These are phyloP conservation scores for Phoeniculus purpureus DNA, from an alignment of 2,797 vertebrate genomes.

Conservation along the genomic window DNA sequence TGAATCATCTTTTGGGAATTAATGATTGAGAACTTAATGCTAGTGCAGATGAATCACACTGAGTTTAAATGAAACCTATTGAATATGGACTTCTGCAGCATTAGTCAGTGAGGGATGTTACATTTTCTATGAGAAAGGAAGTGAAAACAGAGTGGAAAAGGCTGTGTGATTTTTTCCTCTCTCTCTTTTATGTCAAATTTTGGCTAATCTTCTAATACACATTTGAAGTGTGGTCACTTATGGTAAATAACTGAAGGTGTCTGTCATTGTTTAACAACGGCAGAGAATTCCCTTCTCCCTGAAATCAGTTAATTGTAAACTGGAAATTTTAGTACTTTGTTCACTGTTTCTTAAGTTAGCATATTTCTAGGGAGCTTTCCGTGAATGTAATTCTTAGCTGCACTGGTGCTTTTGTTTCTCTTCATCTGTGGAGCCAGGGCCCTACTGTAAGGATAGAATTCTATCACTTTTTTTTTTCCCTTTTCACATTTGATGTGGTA, in stretches of 20 bases:
- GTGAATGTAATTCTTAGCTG: conserved; percentile 72
- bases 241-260: conserved; percentile 73
- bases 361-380: conserved; percentile 73
- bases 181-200: conserved; percentile 43
- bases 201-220: conserved; percentile 61
- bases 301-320: conserved; percentile 74
- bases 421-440: conserved; percentile 72
- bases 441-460: conserved; percentile 80
- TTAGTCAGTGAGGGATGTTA: conserved; percentile 61
- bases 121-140: conserved; percentile 71
- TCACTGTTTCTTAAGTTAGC: conserved; percentile 70
- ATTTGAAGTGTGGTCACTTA: conserved; percentile 59
- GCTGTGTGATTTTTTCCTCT: conserved; percentile 21
- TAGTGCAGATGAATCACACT: conserved; percentile 64
- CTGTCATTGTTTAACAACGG: conserved; percentile 70
- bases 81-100: conserved; percentile 41
- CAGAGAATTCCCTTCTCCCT: conserved; percentile 67
- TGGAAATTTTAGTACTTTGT: conserved; percentile 74
- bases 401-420: conserved; percentile 77
- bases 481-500: conserved; percentile 81
- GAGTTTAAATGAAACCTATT: conserved; percentile 54
- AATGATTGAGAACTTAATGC: neutral
- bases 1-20: conserved; percentile 70
- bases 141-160: conserved; percentile 70
- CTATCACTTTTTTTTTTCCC: conserved; percentile 65